Evolutionary conservation across 2,797 vertebrate species (phyloP), one percentile per base, ranked within the genome.

Genomic region (Bufotes viridis): DNA sequence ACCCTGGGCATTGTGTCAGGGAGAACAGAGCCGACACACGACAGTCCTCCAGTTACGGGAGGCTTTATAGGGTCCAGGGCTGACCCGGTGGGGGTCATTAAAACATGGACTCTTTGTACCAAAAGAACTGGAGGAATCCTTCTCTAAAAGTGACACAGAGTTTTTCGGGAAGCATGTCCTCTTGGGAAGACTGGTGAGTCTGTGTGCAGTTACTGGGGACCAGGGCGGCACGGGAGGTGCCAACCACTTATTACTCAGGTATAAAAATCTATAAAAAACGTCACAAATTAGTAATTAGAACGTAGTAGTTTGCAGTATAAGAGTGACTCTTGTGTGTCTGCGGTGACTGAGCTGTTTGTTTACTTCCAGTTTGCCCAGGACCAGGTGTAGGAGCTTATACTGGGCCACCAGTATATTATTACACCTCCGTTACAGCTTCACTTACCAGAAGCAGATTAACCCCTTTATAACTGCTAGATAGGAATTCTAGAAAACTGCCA

Each of bases 131-230:
- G 69, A 49, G 78, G 34, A 74, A 80, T 42, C 42, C 80, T 24
- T 60, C 75, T 2, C 69, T 85, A 51, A 89, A 86, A 49, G 9
- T 13, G 22, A 49, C 49, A 1, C 58, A 76, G 49, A 82, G 84
- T 51, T 89, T 89, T 57, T 86, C 87, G 2, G 87, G 84, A 11
- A 86, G 87, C 58, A 42, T 26, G 9, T 67, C 70, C 20, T 61
- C 67, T 3, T 89, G 87, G 87, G 60, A 82, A 53, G 70, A 86
- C 26, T 85, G 87, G 87, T 89, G 67, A 89, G 87, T 81, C 1
- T 29, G 14, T 12, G 2, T 14, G 0, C n/a, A 24, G 76, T 57
- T 22, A 24, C 11, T 7, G 11, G n/a, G 15, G 11, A 42, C 34
- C 53, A 14, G 51, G 53, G n/a, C 1, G 78, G 78, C 24, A 20